Conservation (phyloP, 2,113 vertebrate species). For the Montifringilla adamsi region DNA sequence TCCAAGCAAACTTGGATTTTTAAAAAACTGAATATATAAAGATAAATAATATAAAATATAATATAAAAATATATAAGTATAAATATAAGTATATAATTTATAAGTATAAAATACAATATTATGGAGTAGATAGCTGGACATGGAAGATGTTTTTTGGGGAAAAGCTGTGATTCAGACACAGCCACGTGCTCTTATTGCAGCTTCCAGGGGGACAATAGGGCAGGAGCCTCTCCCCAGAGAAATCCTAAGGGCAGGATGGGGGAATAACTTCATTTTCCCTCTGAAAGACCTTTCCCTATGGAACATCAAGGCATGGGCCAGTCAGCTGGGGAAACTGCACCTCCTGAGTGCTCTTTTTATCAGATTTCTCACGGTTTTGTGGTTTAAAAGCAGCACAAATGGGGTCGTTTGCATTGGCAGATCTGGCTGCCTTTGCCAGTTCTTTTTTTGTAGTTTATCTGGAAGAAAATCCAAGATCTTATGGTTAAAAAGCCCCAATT, state of each 20-base stretch:
- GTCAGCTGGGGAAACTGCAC: background rate
- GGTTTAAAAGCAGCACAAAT: background rate
- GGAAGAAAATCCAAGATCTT: background rate
- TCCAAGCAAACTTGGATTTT: background rate
- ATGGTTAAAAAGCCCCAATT: accelerated
- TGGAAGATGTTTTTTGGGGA: accelerated
- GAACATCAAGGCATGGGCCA: background rate
- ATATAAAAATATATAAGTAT: too few species aligned
- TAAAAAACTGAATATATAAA: background rate
- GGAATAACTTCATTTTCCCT: background rate
- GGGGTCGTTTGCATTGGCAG: accelerated
- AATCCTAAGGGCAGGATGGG: too few species aligned
- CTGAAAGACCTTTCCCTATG: accelerated
- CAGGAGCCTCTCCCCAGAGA: too few species aligned
- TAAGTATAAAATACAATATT: background rate
- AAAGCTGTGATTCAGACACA: background rate
- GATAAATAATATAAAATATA: background rate
- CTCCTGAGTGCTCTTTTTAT: background rate
- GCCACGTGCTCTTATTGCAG: accelerated
- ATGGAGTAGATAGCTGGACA: background rate
- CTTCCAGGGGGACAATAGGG: background rate
- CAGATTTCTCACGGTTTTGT: background rate
- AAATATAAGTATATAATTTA: background rate
- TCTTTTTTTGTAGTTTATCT: background rate
- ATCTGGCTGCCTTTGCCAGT: background rate